Base-by-base conservation (phyloP, 2,888 invertebrate genomes). In the Trachelus iudaicus region DNA sequence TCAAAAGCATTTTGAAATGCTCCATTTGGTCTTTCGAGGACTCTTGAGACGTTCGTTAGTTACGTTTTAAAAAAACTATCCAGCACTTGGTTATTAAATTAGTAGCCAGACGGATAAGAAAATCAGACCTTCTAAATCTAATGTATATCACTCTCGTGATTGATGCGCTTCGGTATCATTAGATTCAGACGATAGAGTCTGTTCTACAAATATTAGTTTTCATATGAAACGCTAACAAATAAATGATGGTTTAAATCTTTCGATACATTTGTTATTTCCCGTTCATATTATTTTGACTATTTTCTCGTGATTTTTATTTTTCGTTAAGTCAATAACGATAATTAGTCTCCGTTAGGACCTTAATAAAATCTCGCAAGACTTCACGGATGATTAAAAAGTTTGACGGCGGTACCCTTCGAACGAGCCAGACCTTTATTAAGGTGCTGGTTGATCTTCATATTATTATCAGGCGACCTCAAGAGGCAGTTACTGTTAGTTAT, bases 401-500 rank as follows among this genome's bases (percentile, higher is more conserved):
- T 71, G 30, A 11, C 71, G 31, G 33, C 11, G 4, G 9, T 15
- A 9, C 31, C 71, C 31, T 13, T 13, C 71, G 15, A 33, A 31
- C 13, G 31, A 33, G 2, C 71, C 6, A 71, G 12, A 71, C 71
- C 71, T 23, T 34, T 56, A 56, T 56, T 56, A 56, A 15, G 71
- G 13, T 23, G 71, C 31, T 9, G 33, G 71, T 71, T 71, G 71
- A 71, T 71, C 71, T 71, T 71, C 71, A 11, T 71, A 71, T 71
- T 71, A 71, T 71, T 71, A 31, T 71, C 71, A 34, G 71, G 15
- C 13, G 71, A 71, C 71, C 71, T 71, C 31, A 71, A 71, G 71
- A 71, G 15, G 33, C 31, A 71, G 75, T 73, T 35, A 75, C n/a
- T 74, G 74, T 68, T 73, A 75, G 75, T 69, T 75, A 75, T 74